These are phyloP conservation scores for Axea sp. DNA, from an alignment of 2,888 invertebrate genomes.

Conservation along the genomic window DNA sequence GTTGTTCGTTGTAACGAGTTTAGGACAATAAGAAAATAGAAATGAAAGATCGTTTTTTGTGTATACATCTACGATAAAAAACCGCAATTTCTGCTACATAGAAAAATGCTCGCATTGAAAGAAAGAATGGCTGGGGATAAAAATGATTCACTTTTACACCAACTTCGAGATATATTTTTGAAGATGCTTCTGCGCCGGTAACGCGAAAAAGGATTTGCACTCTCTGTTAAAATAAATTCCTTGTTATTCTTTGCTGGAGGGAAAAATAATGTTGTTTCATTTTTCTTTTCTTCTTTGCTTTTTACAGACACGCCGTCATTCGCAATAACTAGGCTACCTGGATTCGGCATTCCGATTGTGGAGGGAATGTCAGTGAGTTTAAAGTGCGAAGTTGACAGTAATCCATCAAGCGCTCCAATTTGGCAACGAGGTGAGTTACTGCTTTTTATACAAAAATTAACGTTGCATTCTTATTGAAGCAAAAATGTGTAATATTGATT, in stretches of 20 bases:
- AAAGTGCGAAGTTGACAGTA: conserved; percentile 95
- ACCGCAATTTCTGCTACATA: conserved; percentile 25
- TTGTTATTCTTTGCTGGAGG: conserved; percentile 24
- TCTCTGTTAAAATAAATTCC: conserved; percentile 42
- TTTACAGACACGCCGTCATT: conserved; percentile 93
- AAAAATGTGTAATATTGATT: no score
- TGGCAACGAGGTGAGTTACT: conserved; percentile 87
- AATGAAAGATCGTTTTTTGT: conserved; percentile 27
- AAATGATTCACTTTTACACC: conserved; percentile 43
- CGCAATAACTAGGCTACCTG: conserved; percentile 95
- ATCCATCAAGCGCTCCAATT: conserved; percentile 91
- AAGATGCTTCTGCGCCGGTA: conserved; percentile 3
- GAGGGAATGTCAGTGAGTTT: conserved; percentile 94
- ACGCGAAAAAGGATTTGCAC: conserved; percentile 26
- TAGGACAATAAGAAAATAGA: conserved; percentile 37
- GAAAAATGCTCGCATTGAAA: conserved; percentile 25
- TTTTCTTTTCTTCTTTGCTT: conserved; percentile 18
- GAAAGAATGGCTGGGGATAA: conserved; percentile 23
- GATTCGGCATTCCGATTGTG: conserved; percentile 92
- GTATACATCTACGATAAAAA: conserved; percentile 18
- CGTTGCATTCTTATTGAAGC: no score
- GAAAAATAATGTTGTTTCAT: conserved; percentile 21
- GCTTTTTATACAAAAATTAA: no score
- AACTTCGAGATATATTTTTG: conserved; percentile 39
- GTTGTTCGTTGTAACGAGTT: conserved; percentile 36